Conservation (phyloP, 1,140 invertebrate genomes). For the Bombus superbus region DNA sequence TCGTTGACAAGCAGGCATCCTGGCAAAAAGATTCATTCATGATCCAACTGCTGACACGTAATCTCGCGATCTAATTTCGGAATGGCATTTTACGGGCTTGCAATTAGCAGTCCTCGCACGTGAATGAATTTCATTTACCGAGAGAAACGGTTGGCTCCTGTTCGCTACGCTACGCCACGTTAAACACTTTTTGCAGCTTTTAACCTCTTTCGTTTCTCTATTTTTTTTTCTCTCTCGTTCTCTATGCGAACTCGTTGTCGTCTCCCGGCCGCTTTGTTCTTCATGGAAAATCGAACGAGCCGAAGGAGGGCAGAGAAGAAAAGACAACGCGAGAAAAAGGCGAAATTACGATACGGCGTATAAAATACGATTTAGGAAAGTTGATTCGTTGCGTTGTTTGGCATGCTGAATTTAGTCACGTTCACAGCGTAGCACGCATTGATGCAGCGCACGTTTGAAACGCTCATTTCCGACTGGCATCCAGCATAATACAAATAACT, state of each 20-base stretch:
- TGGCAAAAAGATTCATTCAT: conserved; percentile 48
- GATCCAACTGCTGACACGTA: conserved; percentile 25
- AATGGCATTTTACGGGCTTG: conserved; percentile 35
- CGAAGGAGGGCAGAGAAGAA: background rate
- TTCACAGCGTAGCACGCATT: background rate
- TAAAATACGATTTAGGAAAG: conserved; percentile 9
- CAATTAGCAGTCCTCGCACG: conserved; percentile 29
- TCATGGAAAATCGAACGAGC: conserved; percentile 15
- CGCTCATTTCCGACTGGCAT: background rate
- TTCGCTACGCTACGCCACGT: conserved; percentile 28
- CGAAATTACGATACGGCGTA: conserved; percentile 1
- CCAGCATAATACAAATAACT: background rate
- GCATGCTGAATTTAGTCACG: conserved; percentile 34
- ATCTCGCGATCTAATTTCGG: conserved; percentile 55
- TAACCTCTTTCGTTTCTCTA: no score
- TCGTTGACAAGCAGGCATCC: background rate
- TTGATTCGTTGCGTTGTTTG: conserved; percentile 10
- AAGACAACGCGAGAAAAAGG: background rate
- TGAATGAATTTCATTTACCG: conserved; percentile 63
- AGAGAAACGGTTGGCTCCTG: background rate
- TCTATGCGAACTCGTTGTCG: background rate
- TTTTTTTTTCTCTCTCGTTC: background rate
- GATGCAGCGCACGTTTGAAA: background rate
- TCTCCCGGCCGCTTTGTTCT: background rate
- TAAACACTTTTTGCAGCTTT: conserved; percentile 41